Conservation (phyloP, 2,113 vertebrate species). For the Rhagologus leucostigma region DNA sequence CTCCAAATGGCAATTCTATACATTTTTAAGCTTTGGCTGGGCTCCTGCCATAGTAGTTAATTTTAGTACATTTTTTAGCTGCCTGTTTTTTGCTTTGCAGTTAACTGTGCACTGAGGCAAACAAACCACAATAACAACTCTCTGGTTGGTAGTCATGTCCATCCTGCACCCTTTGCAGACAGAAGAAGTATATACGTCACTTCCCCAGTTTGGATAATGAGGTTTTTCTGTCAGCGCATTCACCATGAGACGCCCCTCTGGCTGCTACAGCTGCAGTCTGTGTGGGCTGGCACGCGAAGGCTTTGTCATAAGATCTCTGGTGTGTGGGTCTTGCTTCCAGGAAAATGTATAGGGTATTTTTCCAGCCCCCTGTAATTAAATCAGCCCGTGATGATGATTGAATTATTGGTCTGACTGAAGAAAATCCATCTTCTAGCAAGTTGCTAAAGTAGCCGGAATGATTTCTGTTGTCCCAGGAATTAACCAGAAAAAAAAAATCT, state of each 20-base stretch:
- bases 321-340: background rate
- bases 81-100: background rate
- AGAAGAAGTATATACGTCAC: background rate
- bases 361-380: background rate
- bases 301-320: background rate
- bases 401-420: background rate
- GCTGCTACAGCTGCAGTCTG: conserved; percentile 21
- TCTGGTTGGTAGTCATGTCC: background rate
- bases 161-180: background rate
- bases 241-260: background rate
- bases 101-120: background rate
- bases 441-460: background rate
- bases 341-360: background rate
- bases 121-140: background rate
- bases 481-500: background rate
- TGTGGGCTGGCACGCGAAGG: background rate
- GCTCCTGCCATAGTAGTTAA: background rate
- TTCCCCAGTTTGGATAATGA: background rate
- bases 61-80: background rate
- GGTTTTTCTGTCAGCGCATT: background rate
- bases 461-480: background rate
- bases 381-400: background rate
- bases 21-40: background rate
- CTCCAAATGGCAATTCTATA: background rate
- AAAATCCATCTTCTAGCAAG: background rate